A percentile compares a stretch with the other conserved stretches of the same genome.
Conservation (phyloP, 2,113 vertebrate species). For the Pionites leucogaster region DNA sequence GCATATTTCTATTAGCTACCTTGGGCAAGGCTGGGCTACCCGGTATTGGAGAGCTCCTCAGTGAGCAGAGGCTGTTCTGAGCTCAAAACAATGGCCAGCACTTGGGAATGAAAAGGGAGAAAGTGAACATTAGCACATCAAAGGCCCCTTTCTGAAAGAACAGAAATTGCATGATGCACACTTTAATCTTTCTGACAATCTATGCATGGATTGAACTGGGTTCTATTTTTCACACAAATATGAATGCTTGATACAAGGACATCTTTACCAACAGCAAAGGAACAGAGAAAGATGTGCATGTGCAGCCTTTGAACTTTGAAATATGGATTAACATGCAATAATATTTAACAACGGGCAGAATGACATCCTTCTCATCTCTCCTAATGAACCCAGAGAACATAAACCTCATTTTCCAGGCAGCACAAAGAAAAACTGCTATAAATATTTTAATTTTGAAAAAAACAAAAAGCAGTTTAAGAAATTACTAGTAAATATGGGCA, state of each 20-base stretch:
- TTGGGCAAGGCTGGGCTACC: slow-evolving; percentile 56
- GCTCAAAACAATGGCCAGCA: slow-evolving; percentile 80
- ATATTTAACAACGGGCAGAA: slow-evolving; percentile 84
- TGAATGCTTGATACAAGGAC: slow-evolving; percentile 83
- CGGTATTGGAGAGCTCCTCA: slow-evolving; percentile 38
- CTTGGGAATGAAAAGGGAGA: slow-evolving; percentile 83
- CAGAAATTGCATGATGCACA: slow-evolving; percentile 82
- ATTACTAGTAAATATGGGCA: neutral
- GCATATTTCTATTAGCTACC: slow-evolving; percentile 63
- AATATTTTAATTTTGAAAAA: slow-evolving; percentile 16
- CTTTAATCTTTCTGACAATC: slow-evolving; percentile 91
- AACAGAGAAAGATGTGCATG: slow-evolving; percentile 39
- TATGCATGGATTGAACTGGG: slow-evolving; percentile 80
- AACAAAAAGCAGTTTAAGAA: neutral
- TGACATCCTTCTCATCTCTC: slow-evolving; percentile 47
- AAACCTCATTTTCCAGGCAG: slow-evolving; percentile 13
- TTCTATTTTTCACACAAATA: slow-evolving; percentile 90
- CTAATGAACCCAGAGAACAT: slow-evolving; percentile 59
- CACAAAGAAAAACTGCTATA: neutral
- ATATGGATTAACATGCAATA: slow-evolving; percentile 80
- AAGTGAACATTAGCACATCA: slow-evolving; percentile 92
- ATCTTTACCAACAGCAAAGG: slow-evolving; percentile 81
- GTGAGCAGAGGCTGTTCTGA: slow-evolving; percentile 63
- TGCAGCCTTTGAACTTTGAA: slow-evolving; percentile 86
- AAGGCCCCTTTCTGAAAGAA: slow-evolving; percentile 83